phyloP scores from a whole-genome alignment of 2,888 invertebrate species.

The Apoda limacodes region DNA sequence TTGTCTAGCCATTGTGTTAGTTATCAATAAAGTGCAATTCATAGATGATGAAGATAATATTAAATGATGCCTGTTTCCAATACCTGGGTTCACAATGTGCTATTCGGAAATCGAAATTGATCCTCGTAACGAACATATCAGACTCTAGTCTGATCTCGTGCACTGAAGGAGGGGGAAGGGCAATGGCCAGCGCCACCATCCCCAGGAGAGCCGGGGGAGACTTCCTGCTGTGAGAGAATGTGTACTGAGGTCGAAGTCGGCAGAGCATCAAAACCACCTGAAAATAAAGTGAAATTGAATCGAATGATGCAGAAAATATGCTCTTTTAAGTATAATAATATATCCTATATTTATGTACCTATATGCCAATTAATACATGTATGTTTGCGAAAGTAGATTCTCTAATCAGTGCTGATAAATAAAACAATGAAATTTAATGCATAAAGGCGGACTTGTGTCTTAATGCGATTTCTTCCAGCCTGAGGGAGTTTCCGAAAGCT shows the following conservation, averaged over 20 bases:
- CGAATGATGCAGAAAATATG: background rate
- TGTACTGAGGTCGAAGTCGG: conserved; percentile 92
- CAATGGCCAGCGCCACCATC: conserved; percentile 95
- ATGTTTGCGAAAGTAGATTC: too few species aligned
- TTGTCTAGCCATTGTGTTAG: too few species aligned
- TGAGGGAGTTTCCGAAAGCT: too few species aligned
- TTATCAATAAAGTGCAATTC: too few species aligned
- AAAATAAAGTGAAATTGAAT: conserved; percentile 31
- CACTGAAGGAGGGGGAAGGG: conserved; percentile 95
- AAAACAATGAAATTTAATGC: too few species aligned
- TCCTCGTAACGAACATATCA: conserved; percentile 96
- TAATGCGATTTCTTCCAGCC: too few species aligned
- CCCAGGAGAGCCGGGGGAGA: conserved; percentile 89
- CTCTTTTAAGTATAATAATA: conserved; percentile 27
- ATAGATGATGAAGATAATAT: too few species aligned
- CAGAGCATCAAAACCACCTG: conserved; percentile 95
- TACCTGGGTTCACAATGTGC: conserved; percentile 97
- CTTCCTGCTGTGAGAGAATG: conserved; percentile 91
- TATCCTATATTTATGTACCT: too few species aligned
- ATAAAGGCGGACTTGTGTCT: too few species aligned
- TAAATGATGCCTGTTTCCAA: conserved; percentile 28
- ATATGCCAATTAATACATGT: conserved; percentile 38
- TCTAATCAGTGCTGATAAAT: too few species aligned
- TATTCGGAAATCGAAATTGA: conserved; percentile 96
- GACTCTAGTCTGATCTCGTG: conserved; percentile 96